Base-by-base conservation (phyloP, 2,797 vertebrate species). In the Sparidentex hasta region DNA sequence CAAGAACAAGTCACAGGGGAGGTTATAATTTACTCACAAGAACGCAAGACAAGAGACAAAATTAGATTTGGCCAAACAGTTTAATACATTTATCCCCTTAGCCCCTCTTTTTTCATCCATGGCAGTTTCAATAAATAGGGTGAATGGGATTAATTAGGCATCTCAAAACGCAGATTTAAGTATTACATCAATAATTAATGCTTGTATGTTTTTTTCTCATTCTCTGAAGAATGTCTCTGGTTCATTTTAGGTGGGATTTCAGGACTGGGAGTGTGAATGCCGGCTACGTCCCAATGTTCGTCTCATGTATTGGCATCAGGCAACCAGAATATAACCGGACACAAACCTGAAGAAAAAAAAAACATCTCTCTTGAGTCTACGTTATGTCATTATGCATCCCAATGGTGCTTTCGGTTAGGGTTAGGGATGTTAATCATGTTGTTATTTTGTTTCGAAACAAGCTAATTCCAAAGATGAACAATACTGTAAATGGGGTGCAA, bases 111-210 rank as follows among this genome's bases (percentile, higher is more conserved):
- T 65, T 66, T 13, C 11, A 21, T 48, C n/a, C 7, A n/a, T 75
- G 58, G 41, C 79, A 62, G 66, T 50, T 84, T 80, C 61, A 78
- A 55, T 82, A 74, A 83, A 80, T 69, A 67, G 59, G 23, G 43
- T 63, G 55, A 79, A 71, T 44, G 47, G 74, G 73, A 83, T 81
- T 85, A 85, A 88, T 83, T 68, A 76, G 66, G 63, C 48, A 66
- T 76, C 67, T 85, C 70, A 82, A 77, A 74, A 79, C n/a, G 64
- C 63, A 52, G 65, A 73, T 81, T 81, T 57, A 65, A 82, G 81
- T 78, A 70, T 71, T 51, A 44, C 74, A 80, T 84, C 46, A 80
- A 84, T 88, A 75, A 88, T 81, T 82, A 73, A 87, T 82, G 73
- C 54, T 27, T 57, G 51, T 70, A 52, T 81, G 54, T 69, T 74